Evolutionary conservation across 2,888 invertebrate species (phyloP).

Genomic region (Hyppa rectilinea): DNA sequence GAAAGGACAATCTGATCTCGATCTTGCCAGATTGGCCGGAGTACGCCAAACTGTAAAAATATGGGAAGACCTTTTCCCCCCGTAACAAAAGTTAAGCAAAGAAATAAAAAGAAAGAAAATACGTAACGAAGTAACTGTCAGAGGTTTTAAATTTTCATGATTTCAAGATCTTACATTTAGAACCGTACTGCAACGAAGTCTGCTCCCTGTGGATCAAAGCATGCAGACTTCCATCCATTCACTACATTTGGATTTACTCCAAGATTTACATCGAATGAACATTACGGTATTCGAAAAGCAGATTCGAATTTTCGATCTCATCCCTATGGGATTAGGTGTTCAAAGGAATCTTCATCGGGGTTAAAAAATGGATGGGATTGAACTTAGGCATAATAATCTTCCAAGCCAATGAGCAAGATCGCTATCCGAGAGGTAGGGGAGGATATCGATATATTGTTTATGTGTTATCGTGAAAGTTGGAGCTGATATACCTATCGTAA

Average conservation of each 20-base stretch:
- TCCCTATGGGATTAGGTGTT: constrained; percentile 67
- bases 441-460: constrained; percentile 35
- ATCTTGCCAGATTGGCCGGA: background rate
- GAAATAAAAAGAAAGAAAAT: too few species aligned
- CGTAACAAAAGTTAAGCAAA: background rate
- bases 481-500: background rate
- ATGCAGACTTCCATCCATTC: constrained; percentile 18
- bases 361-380: constrained; percentile 67
- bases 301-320: constrained; percentile 57
- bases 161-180: background rate
- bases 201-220: constrained; percentile 15
- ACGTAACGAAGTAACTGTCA: too few species aligned
- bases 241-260: constrained; percentile 30
- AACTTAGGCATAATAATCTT: constrained; percentile 68
- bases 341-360: constrained; percentile 68
- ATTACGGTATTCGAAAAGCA: constrained; percentile 22
- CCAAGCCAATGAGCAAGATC: constrained; percentile 61
- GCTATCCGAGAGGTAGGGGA: constrained; percentile 22
- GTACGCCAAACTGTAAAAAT: background rate
- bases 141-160: background rate
- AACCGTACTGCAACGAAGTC: constrained; percentile 3
- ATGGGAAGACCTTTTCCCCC: too few species aligned
- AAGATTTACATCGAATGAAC: constrained; percentile 38
- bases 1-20: background rate
- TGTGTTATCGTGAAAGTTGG: constrained; percentile 13